Evolutionary conservation across 2,888 invertebrate genomes (phyloP).

Genomic region (Thera britannica): DNA sequence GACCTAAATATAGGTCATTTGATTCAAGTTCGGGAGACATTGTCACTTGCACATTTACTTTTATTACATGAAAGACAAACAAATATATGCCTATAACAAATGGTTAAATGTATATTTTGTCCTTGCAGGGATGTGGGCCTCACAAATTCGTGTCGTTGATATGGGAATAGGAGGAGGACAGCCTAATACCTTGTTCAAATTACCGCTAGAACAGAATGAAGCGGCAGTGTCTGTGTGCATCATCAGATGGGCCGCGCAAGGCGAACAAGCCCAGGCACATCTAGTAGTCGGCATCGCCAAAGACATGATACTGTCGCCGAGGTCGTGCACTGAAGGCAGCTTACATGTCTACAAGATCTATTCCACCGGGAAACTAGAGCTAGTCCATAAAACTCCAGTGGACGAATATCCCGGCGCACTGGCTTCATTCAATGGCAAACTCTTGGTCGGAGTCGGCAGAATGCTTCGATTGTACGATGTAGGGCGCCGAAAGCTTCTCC

Average conservation of each 20-base stretch:
- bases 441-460: constrained; percentile 96
- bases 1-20: constrained; percentile 70
- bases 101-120: background rate
- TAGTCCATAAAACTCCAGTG: constrained; percentile 96
- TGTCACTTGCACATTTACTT: background rate
- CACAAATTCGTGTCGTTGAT: constrained; percentile 93
- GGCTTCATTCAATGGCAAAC: constrained; percentile 95
- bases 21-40: constrained; percentile 75
- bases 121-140: constrained; percentile 95
- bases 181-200: constrained; percentile 90
- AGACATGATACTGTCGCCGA: constrained; percentile 95
- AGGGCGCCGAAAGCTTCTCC: constrained; percentile 95
- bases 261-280: constrained; percentile 75
- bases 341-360: constrained; percentile 94
- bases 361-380: constrained; percentile 93
- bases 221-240: constrained; percentile 96
- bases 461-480: constrained; percentile 97
- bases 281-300: constrained; percentile 96
- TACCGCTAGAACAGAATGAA: constrained; percentile 97
- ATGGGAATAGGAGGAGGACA: constrained; percentile 86
- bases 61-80: too few species aligned
- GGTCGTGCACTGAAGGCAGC: constrained; percentile 92
- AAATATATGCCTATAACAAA: too few species aligned
- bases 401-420: constrained; percentile 97
- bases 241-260: constrained; percentile 89